phyloP scores from a whole-genome alignment of 2,888 invertebrate species.

The Itoplectis maculator region DNA sequence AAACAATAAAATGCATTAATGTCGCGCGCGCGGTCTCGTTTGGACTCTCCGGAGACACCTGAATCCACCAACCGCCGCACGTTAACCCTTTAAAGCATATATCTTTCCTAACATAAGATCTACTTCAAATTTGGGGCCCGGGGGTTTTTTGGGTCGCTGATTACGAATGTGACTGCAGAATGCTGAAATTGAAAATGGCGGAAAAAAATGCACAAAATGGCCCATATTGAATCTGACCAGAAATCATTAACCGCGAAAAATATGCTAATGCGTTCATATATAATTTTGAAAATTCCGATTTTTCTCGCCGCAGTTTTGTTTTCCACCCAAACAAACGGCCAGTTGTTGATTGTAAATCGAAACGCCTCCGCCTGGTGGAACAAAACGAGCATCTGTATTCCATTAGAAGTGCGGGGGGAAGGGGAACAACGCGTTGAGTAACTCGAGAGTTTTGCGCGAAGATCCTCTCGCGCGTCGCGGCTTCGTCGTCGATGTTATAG shows the following conservation, averaged over 20 bases:
- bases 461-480: not conserved
- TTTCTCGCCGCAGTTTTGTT: not conserved
- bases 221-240: too few species aligned
- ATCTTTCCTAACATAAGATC: too few species aligned
- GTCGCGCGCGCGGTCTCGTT: not conserved
- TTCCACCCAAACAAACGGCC: not conserved
- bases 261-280: not conserved
- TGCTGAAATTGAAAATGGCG: too few species aligned
- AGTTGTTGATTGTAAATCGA: not conserved
- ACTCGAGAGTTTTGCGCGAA: not conserved
- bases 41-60: not conserved
- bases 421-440: conserved; percentile 10
- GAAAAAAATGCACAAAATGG: too few species aligned
- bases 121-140: too few species aligned
- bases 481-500: too few species aligned
- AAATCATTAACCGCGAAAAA: too few species aligned
- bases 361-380: not conserved
- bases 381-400: not conserved
- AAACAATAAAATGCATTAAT: conserved; percentile 41
- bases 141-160: too few species aligned
- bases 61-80: not conserved
- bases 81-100: too few species aligned
- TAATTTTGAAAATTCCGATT: not conserved
- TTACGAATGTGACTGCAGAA: not conserved
- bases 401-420: not conserved